A percentile compares a stretch with the other conserved stretches of the same genome.
Evolutionary conservation across 2,888 invertebrate species (phyloP).

Genomic region (Philopedon plagiatum): DNA sequence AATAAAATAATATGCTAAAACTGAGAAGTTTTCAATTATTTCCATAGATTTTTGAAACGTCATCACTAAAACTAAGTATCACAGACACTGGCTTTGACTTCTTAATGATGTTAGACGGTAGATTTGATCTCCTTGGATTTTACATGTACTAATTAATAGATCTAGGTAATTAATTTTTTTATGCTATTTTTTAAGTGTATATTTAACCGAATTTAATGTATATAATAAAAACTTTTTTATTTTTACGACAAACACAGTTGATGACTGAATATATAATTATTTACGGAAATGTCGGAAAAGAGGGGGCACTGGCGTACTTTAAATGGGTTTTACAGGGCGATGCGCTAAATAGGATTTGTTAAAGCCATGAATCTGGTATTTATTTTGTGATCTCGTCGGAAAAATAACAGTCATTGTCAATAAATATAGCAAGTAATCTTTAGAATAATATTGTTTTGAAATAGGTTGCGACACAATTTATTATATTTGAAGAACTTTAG

Average conservation of each 20-base stretch:
- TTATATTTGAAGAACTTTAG: too few relatives aligned
- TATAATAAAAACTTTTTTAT: slow-evolving; percentile 14
- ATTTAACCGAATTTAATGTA: neutral
- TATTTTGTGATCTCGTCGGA: neutral
- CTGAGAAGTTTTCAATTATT: neutral
- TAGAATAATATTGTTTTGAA: too few relatives aligned
- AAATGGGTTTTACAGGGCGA: slow-evolving; percentile 26
- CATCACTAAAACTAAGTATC: neutral
- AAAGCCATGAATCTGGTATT: neutral
- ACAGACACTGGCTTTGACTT: neutral
- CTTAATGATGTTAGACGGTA: neutral
- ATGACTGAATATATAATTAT: slow-evolving; percentile 14
- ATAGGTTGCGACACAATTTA: too few relatives aligned
- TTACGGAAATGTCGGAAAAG: neutral
- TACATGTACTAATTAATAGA: neutral
- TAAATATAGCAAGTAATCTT: too few relatives aligned
- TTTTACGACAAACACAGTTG: neutral
- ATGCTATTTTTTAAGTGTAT: neutral
- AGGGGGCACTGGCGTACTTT: slow-evolving; percentile 1
- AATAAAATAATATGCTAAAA: neutral
- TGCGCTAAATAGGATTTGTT: neutral
- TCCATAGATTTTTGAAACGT: neutral
- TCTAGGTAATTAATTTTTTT: too few relatives aligned
- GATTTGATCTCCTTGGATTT: neutral
- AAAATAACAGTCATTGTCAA: neutral